Evolutionary conservation across 2,888 invertebrate genomes (phyloP).

Genomic region (Ectropis crepuscularia): DNA sequence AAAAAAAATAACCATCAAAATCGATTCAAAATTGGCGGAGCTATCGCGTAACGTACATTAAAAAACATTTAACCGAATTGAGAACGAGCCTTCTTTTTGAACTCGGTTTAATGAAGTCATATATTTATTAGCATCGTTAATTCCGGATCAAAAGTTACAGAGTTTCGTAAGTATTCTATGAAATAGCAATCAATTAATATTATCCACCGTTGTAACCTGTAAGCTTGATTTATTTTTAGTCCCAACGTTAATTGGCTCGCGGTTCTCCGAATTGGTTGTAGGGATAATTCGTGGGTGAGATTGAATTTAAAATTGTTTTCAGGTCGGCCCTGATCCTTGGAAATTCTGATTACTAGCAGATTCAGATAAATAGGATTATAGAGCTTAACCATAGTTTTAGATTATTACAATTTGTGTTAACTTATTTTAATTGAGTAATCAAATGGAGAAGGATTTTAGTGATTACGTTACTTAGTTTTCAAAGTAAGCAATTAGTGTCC

Average conservation of each 20-base stretch:
- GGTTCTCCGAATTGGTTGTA: constrained; percentile 27
- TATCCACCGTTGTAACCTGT: constrained; percentile 18
- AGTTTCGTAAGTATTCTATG: not conserved
- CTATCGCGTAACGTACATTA: too few relatives aligned
- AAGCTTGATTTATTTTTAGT: constrained; percentile 28
- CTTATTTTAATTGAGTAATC: not conserved
- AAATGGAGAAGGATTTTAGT: too few relatives aligned
- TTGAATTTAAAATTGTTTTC: constrained; percentile 31
- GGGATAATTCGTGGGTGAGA: constrained; percentile 25
- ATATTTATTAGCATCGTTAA: too few relatives aligned
- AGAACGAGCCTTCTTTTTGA: too few relatives aligned
- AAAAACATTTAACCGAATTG: too few relatives aligned
- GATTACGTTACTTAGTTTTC: too few relatives aligned
- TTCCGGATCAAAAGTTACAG: too few relatives aligned
- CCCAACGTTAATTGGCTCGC: constrained; percentile 18
- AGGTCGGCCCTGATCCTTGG: constrained; percentile 17
- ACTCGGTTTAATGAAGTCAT: too few relatives aligned
- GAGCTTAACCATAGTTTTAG: constrained; percentile 10
- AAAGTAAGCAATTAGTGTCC: too few relatives aligned
- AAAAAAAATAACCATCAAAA: too few relatives aligned
- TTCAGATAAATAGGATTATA: constrained; percentile 9
- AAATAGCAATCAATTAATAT: constrained; percentile 13
- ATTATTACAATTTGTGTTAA: not conserved
- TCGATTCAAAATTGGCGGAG: too few relatives aligned
- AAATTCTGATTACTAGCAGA: constrained; percentile 17